A percentile compares a stretch with the other conserved stretches of the same genome.
Conservation (phyloP, 92 coral and sea anemone genomes). For the Bergia sp. region DNA sequence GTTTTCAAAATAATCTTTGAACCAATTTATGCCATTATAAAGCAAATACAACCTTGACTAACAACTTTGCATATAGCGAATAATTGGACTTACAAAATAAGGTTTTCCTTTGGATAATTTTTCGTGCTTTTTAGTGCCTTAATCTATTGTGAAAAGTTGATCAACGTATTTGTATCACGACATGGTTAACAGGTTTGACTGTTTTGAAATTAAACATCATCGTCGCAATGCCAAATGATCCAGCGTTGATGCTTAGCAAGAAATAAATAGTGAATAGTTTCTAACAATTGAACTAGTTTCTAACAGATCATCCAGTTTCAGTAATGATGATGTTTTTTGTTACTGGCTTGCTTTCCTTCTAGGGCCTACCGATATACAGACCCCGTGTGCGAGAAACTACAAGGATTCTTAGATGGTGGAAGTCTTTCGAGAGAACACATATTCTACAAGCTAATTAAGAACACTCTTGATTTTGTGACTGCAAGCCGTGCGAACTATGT, state of each 20-base stretch:
- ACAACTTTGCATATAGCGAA: conserved; percentile 10
- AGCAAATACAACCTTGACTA: conserved; percentile 31
- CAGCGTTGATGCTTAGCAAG: conserved; percentile 11
- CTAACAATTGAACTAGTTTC: conserved; percentile 15
- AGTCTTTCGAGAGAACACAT: conserved; percentile 53
- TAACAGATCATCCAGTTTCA: conserved; percentile 16
- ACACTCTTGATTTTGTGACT: conserved; percentile 61
- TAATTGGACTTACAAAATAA: conserved; percentile 8
- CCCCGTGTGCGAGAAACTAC: conserved; percentile 59
- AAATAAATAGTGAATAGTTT: conserved; percentile 8
- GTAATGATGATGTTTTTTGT: conserved; percentile 25
- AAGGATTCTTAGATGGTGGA: conserved; percentile 45
- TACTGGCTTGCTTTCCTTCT: conserved; percentile 32
- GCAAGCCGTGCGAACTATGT: conserved; percentile 35
- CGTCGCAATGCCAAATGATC: conserved; percentile 15
- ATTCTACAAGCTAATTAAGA: conserved; percentile 55
- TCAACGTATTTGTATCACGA: conserved; percentile 10
- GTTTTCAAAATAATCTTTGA: conserved; percentile 16
- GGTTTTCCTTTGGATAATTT: conserved; percentile 9
- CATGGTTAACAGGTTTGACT: conserved; percentile 17
- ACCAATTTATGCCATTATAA: conserved; percentile 7
- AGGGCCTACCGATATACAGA: conserved; percentile 58
- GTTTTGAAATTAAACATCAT: conserved; percentile 8
- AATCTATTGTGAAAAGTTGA: conserved; percentile 3
- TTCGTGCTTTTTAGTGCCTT: conserved; percentile 14